phyloP scores from a whole-genome alignment of 2,888 invertebrate species.

The Morpho deidamia region DNA sequence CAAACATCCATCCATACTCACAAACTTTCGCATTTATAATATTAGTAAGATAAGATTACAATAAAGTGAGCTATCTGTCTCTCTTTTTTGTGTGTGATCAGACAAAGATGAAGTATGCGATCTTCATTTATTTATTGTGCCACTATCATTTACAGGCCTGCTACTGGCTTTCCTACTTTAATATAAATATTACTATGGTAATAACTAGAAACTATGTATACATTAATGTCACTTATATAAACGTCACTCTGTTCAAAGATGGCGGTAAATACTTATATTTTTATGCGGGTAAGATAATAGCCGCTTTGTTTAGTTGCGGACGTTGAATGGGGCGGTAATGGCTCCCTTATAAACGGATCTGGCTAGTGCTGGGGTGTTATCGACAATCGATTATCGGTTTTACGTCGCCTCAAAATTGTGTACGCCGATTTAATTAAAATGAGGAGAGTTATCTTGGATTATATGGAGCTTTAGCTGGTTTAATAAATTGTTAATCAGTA shows the following conservation, averaged over 20 bases:
- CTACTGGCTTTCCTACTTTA: no score
- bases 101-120: no score
- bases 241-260: constrained; percentile 19
- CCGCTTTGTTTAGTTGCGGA: constrained; percentile 35
- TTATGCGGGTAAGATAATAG: constrained; percentile 49
- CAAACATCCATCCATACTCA: no score
- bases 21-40: no score
- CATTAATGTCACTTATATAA: constrained; percentile 1
- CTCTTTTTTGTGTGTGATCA: no score
- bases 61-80: no score
- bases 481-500: constrained; percentile 2
- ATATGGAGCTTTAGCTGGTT: not conserved
- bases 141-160: no score
- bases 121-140: no score
- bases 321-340: constrained; percentile 40
- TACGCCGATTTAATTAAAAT: constrained; percentile 4
- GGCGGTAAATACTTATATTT: constrained; percentile 40
- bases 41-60: no score
- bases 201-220: not conserved
- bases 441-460: not conserved
- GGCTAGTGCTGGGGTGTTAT: constrained; percentile 34
- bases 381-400: constrained; percentile 32
- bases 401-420: constrained; percentile 15
- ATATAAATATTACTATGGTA: no score
- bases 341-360: constrained; percentile 29